Evolutionary conservation across 2,113 vertebrate species (phyloP).

Genomic region (Eubucco bourcierii): DNA sequence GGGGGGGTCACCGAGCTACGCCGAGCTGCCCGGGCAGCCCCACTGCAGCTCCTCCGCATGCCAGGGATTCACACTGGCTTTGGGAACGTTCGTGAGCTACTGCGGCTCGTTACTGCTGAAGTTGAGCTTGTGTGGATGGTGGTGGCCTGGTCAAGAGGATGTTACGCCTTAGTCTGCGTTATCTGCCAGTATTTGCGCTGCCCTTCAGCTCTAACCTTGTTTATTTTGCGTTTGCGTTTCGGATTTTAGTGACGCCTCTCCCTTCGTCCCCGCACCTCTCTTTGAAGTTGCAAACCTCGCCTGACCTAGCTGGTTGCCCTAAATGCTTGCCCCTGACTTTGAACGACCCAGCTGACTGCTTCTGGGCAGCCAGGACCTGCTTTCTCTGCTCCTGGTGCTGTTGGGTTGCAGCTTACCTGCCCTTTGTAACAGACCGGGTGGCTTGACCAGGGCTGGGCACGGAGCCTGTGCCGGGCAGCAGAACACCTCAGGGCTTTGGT

Average conservation of each 20-base stretch:
- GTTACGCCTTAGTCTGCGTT: not conserved
- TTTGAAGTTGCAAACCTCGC: not conserved
- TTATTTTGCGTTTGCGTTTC: not conserved
- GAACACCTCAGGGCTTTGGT: not conserved
- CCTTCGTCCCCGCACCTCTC: not conserved
- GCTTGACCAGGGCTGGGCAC: not conserved
- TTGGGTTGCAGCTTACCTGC: not conserved
- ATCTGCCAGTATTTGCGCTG: not conserved
- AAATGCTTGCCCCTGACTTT: not conserved
- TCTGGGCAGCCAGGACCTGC: not conserved
- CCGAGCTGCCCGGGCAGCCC: accelerated
- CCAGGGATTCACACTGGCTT: not conserved
- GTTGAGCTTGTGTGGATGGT: not conserved
- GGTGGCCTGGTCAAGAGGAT: not conserved
- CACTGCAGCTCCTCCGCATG: accelerated
- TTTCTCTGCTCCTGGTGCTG: not conserved
- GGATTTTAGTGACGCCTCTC: not conserved
- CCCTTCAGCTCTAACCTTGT: not conserved
- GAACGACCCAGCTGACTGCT: not conserved
- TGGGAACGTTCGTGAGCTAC: accelerated
- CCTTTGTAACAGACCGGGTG: not conserved
- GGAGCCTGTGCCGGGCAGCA: accelerated
- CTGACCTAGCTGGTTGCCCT: not conserved
- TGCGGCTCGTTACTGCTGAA: not conserved
- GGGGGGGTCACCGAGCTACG: accelerated